A percentile compares a stretch with the other conserved stretches of the same genome.
phyloP scores from a whole-genome alignment of 1,140 invertebrate genomes.

The Carposina sasakii region DNA sequence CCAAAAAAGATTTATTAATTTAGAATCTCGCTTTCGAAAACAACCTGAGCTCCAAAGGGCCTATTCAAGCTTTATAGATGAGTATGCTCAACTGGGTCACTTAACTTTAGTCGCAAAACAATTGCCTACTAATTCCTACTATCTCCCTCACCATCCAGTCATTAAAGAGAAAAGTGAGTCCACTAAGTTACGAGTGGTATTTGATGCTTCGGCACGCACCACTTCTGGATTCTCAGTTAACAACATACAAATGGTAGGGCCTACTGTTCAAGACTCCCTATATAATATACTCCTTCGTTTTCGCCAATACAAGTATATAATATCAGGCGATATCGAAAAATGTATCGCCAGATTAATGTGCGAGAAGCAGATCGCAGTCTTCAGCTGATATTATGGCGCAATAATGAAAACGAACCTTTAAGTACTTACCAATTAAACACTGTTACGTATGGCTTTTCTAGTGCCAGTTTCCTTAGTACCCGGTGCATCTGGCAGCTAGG shows the following conservation, averaged over 20 bases:
- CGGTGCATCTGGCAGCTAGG: conserved; percentile 39
- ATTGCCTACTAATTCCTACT: background rate
- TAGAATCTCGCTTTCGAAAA: conserved; percentile 4
- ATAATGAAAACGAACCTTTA: conserved; percentile 20
- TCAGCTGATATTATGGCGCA: conserved; percentile 50
- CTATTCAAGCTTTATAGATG: background rate
- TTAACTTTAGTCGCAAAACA: background rate
- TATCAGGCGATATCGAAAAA: conserved; percentile 42
- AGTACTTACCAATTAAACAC: conserved; percentile 33
- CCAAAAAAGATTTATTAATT: conserved; percentile 3
- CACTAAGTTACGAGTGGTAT: background rate
- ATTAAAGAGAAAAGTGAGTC: background rate
- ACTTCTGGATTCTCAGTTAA: conserved; percentile 3
- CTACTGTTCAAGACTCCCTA: conserved; percentile 34
- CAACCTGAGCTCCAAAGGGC: background rate
- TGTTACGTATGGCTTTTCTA: conserved; percentile 34
- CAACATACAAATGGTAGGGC: conserved; percentile 28
- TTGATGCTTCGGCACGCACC: background rate
- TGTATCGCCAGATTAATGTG: conserved; percentile 26
- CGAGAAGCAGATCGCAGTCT: conserved; percentile 31
- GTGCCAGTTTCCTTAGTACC: conserved; percentile 44
- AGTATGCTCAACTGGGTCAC: background rate
- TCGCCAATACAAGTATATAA: conserved; percentile 38
- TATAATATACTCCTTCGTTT: conserved; percentile 39
- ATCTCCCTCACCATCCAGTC: background rate